A percentile compares a stretch with the other conserved stretches of the same genome.
These are phyloP conservation scores for Wasmannia auropunctata DNA, from an alignment of 1,140 invertebrate genomes.

Conservation along the genomic window DNA sequence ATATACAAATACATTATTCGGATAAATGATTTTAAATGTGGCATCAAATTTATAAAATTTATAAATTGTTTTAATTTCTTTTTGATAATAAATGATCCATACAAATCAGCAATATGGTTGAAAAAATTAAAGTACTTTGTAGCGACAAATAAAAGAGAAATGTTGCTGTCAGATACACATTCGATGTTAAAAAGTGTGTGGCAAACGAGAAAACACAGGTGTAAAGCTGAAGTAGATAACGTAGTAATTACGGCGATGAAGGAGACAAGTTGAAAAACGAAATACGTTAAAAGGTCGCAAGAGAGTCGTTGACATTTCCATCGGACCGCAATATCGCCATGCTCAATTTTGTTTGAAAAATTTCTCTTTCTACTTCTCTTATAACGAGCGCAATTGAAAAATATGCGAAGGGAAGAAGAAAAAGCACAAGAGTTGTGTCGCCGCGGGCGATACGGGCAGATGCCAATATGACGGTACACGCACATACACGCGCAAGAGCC, in stretches of 20 bases:
- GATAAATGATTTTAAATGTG: no score
- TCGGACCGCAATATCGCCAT: slow-evolving; percentile 23
- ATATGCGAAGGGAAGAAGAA: slow-evolving; percentile 46
- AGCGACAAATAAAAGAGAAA: no score
- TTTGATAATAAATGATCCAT: no score
- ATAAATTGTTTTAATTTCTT: no score
- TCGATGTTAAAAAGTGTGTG: not conserved
- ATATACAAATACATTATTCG: no score
- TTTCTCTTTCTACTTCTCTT: slow-evolving; percentile 39
- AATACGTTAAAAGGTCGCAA: slow-evolving; percentile 1
- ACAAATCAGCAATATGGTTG: no score
- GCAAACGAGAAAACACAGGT: slow-evolving; percentile 8
- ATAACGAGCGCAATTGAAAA: slow-evolving; percentile 52
- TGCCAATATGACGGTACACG: slow-evolving; percentile 51
- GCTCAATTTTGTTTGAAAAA: slow-evolving; percentile 39
- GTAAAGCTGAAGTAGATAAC: slow-evolving; percentile 23
- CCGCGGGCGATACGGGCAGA: slow-evolving; percentile 58
- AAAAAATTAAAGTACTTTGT: not conserved
- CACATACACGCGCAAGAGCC: slow-evolving; percentile 64
- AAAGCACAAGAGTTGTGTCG: slow-evolving; percentile 57
- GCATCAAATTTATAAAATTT: no score
- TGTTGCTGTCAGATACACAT: not conserved
- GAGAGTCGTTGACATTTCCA: slow-evolving; percentile 25
- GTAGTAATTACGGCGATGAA: not conserved
- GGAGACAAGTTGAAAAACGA: not conserved